Evolutionary conservation across 64 coral and sea anemone species (phyloP).

Genomic region (Dendrophyllia cribrosa): DNA sequence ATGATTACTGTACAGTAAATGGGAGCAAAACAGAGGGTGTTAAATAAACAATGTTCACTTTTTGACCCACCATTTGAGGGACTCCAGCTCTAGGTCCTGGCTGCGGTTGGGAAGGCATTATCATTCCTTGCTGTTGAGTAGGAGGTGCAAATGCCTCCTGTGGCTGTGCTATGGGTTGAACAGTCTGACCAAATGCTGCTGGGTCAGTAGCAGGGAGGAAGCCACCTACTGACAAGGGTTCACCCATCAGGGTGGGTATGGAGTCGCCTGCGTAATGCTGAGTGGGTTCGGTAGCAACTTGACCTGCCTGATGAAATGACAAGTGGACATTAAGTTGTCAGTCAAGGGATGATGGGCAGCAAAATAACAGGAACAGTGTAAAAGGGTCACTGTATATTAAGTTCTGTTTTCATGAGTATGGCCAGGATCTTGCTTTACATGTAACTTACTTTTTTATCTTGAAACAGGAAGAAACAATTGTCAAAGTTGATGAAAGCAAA

Average conservation of each 20-base stretch:
- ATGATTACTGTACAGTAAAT: too few species aligned
- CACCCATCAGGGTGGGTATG: conserved; percentile 22
- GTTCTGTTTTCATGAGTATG: too few species aligned
- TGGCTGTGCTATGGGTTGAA: conserved; percentile 7
- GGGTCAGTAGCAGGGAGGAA: neutral
- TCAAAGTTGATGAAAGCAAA: too few species aligned
- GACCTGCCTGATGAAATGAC: neutral
- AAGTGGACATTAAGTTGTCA: neutral
- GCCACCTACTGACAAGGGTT: neutral
- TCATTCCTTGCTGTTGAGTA: conserved; percentile 17
- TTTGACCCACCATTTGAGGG: conserved; percentile 13
- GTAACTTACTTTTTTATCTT: too few species aligned
- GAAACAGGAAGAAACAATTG: too few species aligned
- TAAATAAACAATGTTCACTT: too few species aligned
- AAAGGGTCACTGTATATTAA: too few species aligned
- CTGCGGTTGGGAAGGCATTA: neutral
- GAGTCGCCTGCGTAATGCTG: conserved; percentile 8
- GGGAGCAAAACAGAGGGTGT: too few species aligned
- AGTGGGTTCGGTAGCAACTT: neutral
- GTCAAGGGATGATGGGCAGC: neutral
- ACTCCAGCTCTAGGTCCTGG: neutral
- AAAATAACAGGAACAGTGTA: too few species aligned
- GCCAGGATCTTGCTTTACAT: too few species aligned
- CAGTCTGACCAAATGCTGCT: conserved; percentile 25
- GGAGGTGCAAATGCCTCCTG: conserved; percentile 10